phyloP scores from a whole-genome alignment of 2,113 vertebrate genomes.

The Tetrao urogallus region DNA sequence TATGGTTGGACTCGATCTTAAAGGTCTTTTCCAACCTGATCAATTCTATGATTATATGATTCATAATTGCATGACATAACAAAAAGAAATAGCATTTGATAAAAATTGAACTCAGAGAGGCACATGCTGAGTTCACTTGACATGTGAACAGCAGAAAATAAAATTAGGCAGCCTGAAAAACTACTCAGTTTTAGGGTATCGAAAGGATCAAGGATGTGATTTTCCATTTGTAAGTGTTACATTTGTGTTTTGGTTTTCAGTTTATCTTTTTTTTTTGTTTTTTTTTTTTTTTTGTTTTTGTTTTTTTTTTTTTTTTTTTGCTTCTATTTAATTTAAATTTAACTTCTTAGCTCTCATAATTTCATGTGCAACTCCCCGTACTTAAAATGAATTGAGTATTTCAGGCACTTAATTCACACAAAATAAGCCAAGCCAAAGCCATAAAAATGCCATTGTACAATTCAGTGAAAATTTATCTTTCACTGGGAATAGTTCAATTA shows the following conservation, averaged over 20 bases:
- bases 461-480: conserved; percentile 72
- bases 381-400: conserved; percentile 36
- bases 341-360: conserved; percentile 25
- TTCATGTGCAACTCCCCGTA: background rate
- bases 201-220: background rate
- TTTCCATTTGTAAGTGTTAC: background rate
- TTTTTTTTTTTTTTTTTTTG: background rate
- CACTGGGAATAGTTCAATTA: conserved; percentile 53
- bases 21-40: too few species aligned
- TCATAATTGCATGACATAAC: background rate
- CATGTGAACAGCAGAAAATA: background rate
- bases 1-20: too few species aligned
- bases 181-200: background rate
- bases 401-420: conserved; percentile 20
- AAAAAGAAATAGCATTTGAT: background rate
- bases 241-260: background rate
- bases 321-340: conserved; percentile 2
- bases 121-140: background rate
- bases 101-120: background rate
- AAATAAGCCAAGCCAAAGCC: conserved; percentile 41
- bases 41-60: too few species aligned
- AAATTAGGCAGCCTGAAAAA: background rate
- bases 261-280: background rate
- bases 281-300: background rate
- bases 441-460: conserved; percentile 64